phyloP scores from a whole-genome alignment of 1,140 invertebrate genomes.

The Conopomorpha cramerella region DNA sequence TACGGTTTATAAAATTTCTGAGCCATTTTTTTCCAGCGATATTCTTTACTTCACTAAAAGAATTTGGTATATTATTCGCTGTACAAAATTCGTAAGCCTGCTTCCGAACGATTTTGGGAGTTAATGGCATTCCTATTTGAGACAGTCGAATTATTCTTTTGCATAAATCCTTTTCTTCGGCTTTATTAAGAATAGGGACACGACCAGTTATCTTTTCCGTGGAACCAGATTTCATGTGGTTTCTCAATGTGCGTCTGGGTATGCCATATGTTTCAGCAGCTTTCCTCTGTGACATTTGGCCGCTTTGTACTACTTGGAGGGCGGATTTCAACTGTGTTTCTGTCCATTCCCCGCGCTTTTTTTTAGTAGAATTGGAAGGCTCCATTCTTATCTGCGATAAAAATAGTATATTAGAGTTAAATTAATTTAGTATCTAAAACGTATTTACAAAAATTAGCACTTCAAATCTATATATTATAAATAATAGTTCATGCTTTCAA shows the following conservation, averaged over 20 bases:
- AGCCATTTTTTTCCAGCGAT: slow-evolving; percentile 3
- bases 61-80: slow-evolving; percentile 5
- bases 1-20: slow-evolving; percentile 5
- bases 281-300: slow-evolving; percentile 6
- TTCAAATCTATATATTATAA: too few relatives aligned
- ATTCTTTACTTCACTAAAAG: too few relatives aligned
- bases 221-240: slow-evolving; percentile 5
- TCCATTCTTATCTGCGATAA: too few relatives aligned
- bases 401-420: too few relatives aligned
- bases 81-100: slow-evolving; percentile 4
- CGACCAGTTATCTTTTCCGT: background rate
- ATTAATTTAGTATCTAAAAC: too few relatives aligned
- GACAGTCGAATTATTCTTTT: background rate
- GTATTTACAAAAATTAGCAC: too few relatives aligned
- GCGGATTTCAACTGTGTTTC: slow-evolving; percentile 6
- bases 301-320: slow-evolving; percentile 4
- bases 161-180: slow-evolving; percentile 1
- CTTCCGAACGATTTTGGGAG: too few relatives aligned
- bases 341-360: slow-evolving; percentile 5
- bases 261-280: slow-evolving; percentile 7
- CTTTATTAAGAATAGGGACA: background rate
- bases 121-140: too few relatives aligned
- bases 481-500: too few relatives aligned
- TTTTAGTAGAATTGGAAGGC: slow-evolving; percentile 6
- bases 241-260: slow-evolving; percentile 8